Evolutionary conservation across 2,113 vertebrate genomes (phyloP), one percentile per base, ranked within the genome.

Genomic region (Megaceryle maxima): DNA sequence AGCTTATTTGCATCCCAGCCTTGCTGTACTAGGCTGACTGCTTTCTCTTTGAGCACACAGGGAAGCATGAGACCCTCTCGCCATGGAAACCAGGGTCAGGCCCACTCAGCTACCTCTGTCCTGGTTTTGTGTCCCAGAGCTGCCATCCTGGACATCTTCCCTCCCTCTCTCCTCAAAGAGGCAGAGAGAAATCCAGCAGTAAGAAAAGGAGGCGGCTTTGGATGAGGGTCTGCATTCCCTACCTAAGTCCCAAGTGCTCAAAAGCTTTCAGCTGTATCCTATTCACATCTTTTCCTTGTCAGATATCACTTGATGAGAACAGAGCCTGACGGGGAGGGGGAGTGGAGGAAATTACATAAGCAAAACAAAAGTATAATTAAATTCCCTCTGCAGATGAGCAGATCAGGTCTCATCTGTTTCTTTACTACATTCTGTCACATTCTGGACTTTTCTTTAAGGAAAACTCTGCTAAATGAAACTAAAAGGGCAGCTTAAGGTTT

Each of bases 291-390:
- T 94, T n/a, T 57, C 81, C 35, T 91, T 94, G 91, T 91, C 91
- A 96, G 89, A 57, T 16, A 87, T 29, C 41, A 28, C 74, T 78
- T 91, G 95, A 95, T 1, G 1, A 84, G 87, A 96, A 95, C 44
- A 69, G 24, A 69, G 37, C n/a, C 87, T 94, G 91, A 91, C 91
- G 91, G 89, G 92, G 69, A 51, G 56, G 20, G 88, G 19, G 56
- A 90, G 94, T 41, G 79, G 57, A 92, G 60, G 51, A 96, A 96
- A 94, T 92, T 92, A 51, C 70, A 87, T 83, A 80, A 89, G 81
- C 77, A 94, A 96, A 96, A 87, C 77, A 87, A 46, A 92, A 94
- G 81, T 15, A 28, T 79, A 73, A 91, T 87, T 95, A 92, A 97
- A 96, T 92, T 92, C 70, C 67, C 88, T 83, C 69, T 83, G 87